Base-by-base conservation (phyloP, 1,140 invertebrate species). In the Steinernema khuongi region DNA sequence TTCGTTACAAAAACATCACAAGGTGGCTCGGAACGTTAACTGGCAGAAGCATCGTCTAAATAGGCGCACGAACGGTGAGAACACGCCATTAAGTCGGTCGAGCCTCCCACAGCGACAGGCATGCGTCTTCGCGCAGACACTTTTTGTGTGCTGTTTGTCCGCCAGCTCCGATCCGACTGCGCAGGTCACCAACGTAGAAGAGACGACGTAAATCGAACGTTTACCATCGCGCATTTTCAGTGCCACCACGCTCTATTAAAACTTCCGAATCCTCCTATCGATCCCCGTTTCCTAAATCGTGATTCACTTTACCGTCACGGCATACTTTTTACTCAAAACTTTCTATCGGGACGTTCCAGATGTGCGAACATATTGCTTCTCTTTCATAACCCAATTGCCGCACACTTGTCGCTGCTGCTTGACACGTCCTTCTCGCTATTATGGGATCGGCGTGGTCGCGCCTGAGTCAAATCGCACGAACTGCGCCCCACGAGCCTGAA, bases 331-430 rank as follows among this genome's bases (percentile, higher is more conserved):
- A 41, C n/a, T 41, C 36, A 41, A 7, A 7, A 11, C 36, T 41
- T 41, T 41, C 36, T 41, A 41, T 60, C 22, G 50, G 26, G 7
- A 17, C 50, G 50, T 60, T 60, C 50, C 50, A 60, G 50, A 60
- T 60, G 50, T 60, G 50, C 50, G 50, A 60, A 60, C 50, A 60
- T 60, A 60, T 11, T 60, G 14, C 50, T 60, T 60, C 50, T 17
- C 50, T 4, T 60, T 60, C 26, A 60, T 60, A 60, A 60, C 7
- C 26, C 36, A 4, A 60, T n/a, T n/a, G 26, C 50, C 50, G 50
- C 50, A 14, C 50, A 60, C 4, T 60, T 60, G 26, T 60, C 50
- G 50, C 50, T 22, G 50, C 26, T 22, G 50, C 50, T 60, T 60
- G 14, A 60, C 50, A 60, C 50, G 50, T n/a, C 50, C n/a, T 22